Evolutionary conservation across 2,113 vertebrate species (phyloP).

Genomic region (Lagopus muta): DNA sequence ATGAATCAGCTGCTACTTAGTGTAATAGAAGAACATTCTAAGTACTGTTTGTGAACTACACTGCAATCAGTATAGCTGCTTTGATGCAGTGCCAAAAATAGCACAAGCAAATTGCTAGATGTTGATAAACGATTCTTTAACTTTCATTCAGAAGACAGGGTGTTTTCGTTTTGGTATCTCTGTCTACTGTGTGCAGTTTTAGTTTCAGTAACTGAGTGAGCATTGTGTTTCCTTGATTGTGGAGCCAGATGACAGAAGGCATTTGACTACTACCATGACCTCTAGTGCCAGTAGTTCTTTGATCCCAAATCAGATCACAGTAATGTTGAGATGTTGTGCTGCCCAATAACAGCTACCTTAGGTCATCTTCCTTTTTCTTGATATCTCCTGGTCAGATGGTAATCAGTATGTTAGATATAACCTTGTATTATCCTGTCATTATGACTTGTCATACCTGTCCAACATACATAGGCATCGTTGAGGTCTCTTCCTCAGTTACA

Average conservation of each 20-base stretch:
- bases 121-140: slow-evolving; percentile 2
- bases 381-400: background rate
- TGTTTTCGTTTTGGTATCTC: background rate
- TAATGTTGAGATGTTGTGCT: background rate
- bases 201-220: background rate
- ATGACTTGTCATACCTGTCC: slow-evolving; percentile 84
- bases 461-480: slow-evolving; percentile 72
- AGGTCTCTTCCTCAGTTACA: slow-evolving; percentile 84
- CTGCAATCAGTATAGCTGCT: background rate
- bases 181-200: background rate
- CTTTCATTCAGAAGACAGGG: background rate
- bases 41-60: slow-evolving; percentile 52
- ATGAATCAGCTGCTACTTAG: slow-evolving; percentile 70
- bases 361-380: background rate
- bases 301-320: background rate
- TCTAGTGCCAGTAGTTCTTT: background rate
- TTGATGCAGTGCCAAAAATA: slow-evolving; percentile 52
- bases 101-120: slow-evolving; percentile 25
- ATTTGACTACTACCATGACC: background rate
- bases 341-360: background rate
- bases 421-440: background rate
- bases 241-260: background rate
- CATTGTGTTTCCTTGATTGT: background rate
- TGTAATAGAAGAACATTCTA: slow-evolving; percentile 56
- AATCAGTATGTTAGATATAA: background rate